Base-by-base conservation (phyloP, 2,797 vertebrate species). In the Falco cherrug region DNA sequence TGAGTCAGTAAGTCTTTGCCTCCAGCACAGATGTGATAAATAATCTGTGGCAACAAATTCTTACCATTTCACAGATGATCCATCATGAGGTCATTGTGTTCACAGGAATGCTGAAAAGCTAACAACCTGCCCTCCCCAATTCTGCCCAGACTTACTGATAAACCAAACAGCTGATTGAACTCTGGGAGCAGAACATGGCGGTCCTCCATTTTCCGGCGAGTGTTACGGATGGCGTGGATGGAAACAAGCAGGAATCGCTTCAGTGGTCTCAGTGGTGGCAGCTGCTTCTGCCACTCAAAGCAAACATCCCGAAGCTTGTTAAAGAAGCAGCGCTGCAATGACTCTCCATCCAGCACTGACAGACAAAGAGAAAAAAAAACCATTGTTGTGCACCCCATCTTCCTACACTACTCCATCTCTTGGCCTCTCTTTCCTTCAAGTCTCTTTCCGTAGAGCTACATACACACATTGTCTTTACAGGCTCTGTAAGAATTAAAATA, bases 171-270 rank as follows among this genome's bases (percentile, higher is more conserved):
- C 89, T 98, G 98, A 83, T 99, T 99, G 97, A 99, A 99, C 63
- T 99, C 97, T 0, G 98, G 95, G 4, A 99, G 97, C 24, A 97
- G 96, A 80, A 99, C 93, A 0, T 99, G 99, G 11, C 98, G 98
- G 97, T 99, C 99, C 96, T 99, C 99, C 99, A 99, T 99, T 96
- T 99, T 99, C 88, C 99, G 98, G 7, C 99, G 99, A 0, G 98
- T 98, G 93, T 99, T 99, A 50, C 98, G 98, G 95, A 99, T 99
- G 96, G 99, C 99, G 1, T 99, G 98, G 84, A 97, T 94, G 6
- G 98, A 99, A 92, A 98, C 97, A 18, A 96, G 97, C 93, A 98
- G 96, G 82, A 97, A 97, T 5, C 65, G 96, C 10, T 93, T 43
- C 26, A 67, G 95, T 2, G 95, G 75, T 16, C 29, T 13, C 37